Conservation (phyloP, 2,797 vertebrate species). For the Enteromius anoplus region DNA sequence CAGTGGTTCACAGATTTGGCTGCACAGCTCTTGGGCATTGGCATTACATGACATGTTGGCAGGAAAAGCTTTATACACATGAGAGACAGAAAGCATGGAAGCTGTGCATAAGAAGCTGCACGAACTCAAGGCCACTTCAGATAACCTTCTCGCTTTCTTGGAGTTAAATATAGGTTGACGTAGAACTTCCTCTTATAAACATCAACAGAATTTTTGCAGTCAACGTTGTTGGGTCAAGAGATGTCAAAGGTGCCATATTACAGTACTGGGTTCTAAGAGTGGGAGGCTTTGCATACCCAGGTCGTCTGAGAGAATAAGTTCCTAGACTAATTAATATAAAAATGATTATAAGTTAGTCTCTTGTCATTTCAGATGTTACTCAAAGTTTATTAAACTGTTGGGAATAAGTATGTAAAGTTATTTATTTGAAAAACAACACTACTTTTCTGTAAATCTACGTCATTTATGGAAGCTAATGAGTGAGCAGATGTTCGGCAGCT, state of each 20-base stretch:
- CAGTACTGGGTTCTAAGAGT: not conserved
- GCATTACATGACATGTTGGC: slow-evolving; percentile 59
- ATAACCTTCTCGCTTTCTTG: slow-evolving; percentile 5
- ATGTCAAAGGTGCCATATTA: not conserved
- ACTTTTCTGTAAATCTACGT: no score
- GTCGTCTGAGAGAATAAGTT: not conserved
- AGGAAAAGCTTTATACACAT: slow-evolving; percentile 52
- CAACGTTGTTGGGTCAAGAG: not conserved
- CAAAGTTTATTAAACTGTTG: not conserved
- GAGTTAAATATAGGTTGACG: slow-evolving; percentile 2
- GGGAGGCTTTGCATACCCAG: not conserved
- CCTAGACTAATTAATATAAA: not conserved
- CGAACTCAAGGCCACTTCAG: slow-evolving; percentile 16
- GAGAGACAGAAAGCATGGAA: slow-evolving; percentile 46
- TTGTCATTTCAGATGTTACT: not conserved
- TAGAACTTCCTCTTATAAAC: not conserved
- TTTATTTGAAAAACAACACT: no score
- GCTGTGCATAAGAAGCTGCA: slow-evolving; percentile 42
- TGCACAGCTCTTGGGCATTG: slow-evolving; percentile 46
- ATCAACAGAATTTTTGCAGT: not conserved
- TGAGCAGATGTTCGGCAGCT: no score
- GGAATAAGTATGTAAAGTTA: not conserved
- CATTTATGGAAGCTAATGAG: no score
- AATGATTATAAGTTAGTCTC: not conserved
- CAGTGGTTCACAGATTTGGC: slow-evolving; percentile 53